Evolutionary conservation across 2,797 vertebrate species (phyloP), one percentile per base, ranked within the genome.

Genomic region (Apodemus agrarius): DNA sequence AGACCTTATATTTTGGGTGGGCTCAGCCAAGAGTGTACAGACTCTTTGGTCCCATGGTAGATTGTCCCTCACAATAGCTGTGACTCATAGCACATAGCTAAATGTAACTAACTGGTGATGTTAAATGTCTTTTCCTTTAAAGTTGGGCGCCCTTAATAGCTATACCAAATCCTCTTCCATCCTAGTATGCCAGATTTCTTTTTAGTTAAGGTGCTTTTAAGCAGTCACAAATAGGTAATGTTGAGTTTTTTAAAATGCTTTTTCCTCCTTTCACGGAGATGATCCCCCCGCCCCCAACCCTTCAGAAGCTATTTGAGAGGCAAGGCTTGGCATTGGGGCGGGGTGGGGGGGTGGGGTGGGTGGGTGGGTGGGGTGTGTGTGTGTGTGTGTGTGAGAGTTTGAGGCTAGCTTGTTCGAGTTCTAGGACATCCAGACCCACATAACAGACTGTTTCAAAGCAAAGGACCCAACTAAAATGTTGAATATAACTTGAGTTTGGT

Each of bases 101-200:
- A 37, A 67, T 67, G n/a, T 52, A 90, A 67, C 11, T 79, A 90
- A 67, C 11, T 65, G 74, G 31, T 79, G 46, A 80, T 90, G 43
- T 22, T 79, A 24, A 80, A n/a, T 90, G 37, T 80, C 49, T 52
- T 90, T 11, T n/a, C 3, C 17, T 67, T 74, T 40, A 54, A 52
- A 31, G 9, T 11, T 81, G 61, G 26, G 17, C 13, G 26, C 40
- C 46, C 49, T 69, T 90, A 67, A 65, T 90, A 90, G 16, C 40
- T 59, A 43, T 5, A 49, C 17, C 31, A n/a, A 46, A n/a, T 49
- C 11, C 31, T 69, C 43, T 69, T 57, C 46, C 17, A 59, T 24
- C 37, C 29, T 81, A 72, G 49, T 40, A 82, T 82, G n/a, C 67
- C 26, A 72, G 49, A 12, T 80, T 9, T 43, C 21, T 78, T 81